Evolutionary conservation across 2,113 vertebrate genomes (phyloP), one percentile per base, ranked within the genome.

Genomic region (Microtus oregoni): DNA sequence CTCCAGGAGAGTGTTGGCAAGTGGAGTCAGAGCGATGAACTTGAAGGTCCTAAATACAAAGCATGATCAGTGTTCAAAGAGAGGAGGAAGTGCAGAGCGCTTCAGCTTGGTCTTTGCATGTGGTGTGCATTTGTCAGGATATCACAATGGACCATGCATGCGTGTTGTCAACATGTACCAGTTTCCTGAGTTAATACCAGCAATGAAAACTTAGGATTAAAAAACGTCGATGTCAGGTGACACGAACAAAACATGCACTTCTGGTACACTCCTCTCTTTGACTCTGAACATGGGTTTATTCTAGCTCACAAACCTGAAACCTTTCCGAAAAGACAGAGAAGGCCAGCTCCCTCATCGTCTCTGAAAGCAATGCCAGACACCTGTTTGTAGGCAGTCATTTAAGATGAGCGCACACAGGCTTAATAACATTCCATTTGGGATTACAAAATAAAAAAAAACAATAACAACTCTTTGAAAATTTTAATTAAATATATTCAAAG

Each of bases 401-500:
- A 75, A 79, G 41, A 92, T 95, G 94, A 97, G 96, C 97, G 97
- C 97, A 98, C 94, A 97, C 95, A 97, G 94, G 92, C 98, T 98
- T 94, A 95, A 94, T 92, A 96, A 93, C 97, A 97, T 96, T 98
- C 94, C 93, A 97, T 96, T 97, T 0, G 0, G 92, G 73, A 97
- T 98, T 96, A 97, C 78, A 87, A 95, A 97, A 58, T n/a, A n/a
- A 90, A 58, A 87, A 95, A 97, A 58, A 90, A 58, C 17, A 58
- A 58, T 19, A 58, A 58, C 96, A 96, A 96, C 97, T 97, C 97
- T 96, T 88, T 86, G 97, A 97, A 96, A 92, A 89, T 98, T 98
- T 98, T 97, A 98, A 98, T 98, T 98, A 98, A 98, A 98, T 0
- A 0, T 92, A 97, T 97, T 98, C 0, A 0, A 97, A 98, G 97